These are phyloP conservation scores for Cepaea hortensis DNA, from an alignment of 2,888 invertebrate genomes.

Conservation along the genomic window DNA sequence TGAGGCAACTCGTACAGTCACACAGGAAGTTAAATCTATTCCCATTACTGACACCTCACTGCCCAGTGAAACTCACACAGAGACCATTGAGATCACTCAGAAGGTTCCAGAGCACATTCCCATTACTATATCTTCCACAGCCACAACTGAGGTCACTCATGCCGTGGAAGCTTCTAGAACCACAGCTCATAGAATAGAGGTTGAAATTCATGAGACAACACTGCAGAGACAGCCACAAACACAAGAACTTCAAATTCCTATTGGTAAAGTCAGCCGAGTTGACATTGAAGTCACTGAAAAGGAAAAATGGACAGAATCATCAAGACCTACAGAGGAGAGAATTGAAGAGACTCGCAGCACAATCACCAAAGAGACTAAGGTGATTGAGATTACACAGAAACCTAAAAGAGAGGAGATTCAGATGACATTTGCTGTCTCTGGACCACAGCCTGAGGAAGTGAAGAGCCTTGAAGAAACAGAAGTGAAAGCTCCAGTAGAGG, in stretches of 20 bases:
- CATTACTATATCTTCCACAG: slow-evolving; percentile 58
- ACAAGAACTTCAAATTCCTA: slow-evolving; percentile 64
- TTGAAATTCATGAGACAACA: slow-evolving; percentile 66
- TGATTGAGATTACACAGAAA: slow-evolving; percentile 39
- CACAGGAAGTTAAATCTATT: slow-evolving; percentile 60
- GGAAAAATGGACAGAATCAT: slow-evolving; percentile 50
- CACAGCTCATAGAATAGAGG: slow-evolving; percentile 66
- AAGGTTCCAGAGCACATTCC: slow-evolving; percentile 63
- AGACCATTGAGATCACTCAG: slow-evolving; percentile 70
- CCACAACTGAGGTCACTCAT: slow-evolving; percentile 55
- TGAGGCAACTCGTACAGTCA: slow-evolving; percentile 62
- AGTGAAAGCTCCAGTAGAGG: slow-evolving; percentile 53
- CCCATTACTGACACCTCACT: slow-evolving; percentile 55
- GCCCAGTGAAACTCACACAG: slow-evolving; percentile 61
- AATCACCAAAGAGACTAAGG: slow-evolving; percentile 55
- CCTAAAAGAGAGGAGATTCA: slow-evolving; percentile 56
- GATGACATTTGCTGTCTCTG: slow-evolving; percentile 59
- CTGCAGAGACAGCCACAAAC: slow-evolving; percentile 62
- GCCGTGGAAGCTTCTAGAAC: slow-evolving; percentile 56
- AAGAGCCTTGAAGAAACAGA: slow-evolving; percentile 45
- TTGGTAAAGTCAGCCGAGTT: slow-evolving; percentile 58
- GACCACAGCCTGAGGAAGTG: slow-evolving; percentile 50
- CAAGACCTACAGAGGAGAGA: slow-evolving; percentile 63
- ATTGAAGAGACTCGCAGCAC: slow-evolving; percentile 63
- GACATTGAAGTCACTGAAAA: slow-evolving; percentile 55